Evolutionary conservation across 2,797 vertebrate genomes (phyloP), one percentile per base, ranked within the genome.

Genomic region (Anisognathus igniventris): DNA sequence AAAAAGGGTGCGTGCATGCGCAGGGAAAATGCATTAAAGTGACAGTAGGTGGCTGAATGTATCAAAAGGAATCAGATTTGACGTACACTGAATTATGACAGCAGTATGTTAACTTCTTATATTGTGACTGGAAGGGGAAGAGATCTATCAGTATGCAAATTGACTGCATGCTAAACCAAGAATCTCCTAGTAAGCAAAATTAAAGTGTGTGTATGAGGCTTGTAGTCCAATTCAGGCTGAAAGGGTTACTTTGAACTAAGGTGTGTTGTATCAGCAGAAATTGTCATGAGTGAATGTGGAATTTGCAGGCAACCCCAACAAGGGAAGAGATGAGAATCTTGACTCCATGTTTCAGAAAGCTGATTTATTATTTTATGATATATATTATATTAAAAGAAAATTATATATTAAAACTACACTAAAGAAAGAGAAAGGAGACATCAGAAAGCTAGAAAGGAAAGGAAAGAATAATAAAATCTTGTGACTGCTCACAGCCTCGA

Each of bases 61-160:
- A 92, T 96, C 89, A 91, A 88, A 96, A 80, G 33, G 79, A 89
- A 89, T 80, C 58, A 78, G 27, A 42, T 83, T 61, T 80, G 72
- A 81, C 8, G 2, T 78, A 60, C 28, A 3, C 14, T 70, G 78
- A 88, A 80, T 87, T 74, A 82, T 35, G 51, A 75, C 33, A 91
- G 44, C 47, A 90, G 19, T 11, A 7, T 2, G 12, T 79, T 87
- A 87, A 88, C 42, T 92, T 92, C 85, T 88, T 61, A 47, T 91
- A 40, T 94, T 83, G 78, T 90, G 68, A 50, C 84, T 92, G 51
- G 76, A 93, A 91, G 78, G 65, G 54, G 42, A 91, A 81, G 75
- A 94, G 75, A 87, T 75, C 88, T 88, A 51, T 93, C 92, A 75
- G 45, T 77, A 91, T 90, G 93, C 87, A 95, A 90, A 96, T 75